Percentiles rank a stretch among this genome's conserved stretches.
These are phyloP conservation scores for Salvelinus namaycush DNA, from an alignment of 2,113 vertebrate species.

Conservation along the genomic window DNA sequence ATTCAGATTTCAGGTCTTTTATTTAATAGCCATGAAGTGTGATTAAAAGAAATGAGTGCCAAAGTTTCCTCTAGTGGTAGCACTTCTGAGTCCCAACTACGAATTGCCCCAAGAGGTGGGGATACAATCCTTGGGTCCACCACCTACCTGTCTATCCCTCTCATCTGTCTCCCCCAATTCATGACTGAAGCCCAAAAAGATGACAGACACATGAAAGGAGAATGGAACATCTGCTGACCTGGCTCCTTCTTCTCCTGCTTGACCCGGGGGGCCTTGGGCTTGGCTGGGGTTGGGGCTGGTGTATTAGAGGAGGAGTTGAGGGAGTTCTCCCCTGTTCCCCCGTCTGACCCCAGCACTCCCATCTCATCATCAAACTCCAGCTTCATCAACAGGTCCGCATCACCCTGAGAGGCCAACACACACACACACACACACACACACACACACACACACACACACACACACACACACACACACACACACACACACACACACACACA, in stretches of 20 bases:
- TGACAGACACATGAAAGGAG: not conserved
- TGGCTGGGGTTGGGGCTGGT: too few species aligned
- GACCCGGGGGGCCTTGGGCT: constrained; percentile 77
- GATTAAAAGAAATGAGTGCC: too few species aligned
- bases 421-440: constrained; percentile 55
- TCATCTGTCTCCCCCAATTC: constrained; percentile 23
- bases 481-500: not conserved
- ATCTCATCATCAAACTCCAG: constrained; percentile 90
- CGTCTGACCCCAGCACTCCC: constrained; percentile 68
- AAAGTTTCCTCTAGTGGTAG: too few species aligned
- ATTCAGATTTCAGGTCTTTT: too few species aligned
- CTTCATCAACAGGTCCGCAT: constrained; percentile 83
- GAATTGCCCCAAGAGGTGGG: too few species aligned
- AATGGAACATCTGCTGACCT: constrained; percentile 66
- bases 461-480: constrained; percentile 56
- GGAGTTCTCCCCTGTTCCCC: constrained; percentile 75
- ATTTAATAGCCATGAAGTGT: too few species aligned
- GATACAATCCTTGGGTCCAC: too few species aligned
- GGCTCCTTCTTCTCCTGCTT: constrained; percentile 94
- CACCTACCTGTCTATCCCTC: not conserved
- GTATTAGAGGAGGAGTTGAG: constrained; percentile 49
- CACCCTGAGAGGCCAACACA: constrained; percentile 71
- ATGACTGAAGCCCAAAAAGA: not conserved
- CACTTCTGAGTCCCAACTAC: too few species aligned
- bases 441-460: constrained; percentile 53